phyloP scores from a whole-genome alignment of 2,888 invertebrate species.

The Pediacus dermestoides region DNA sequence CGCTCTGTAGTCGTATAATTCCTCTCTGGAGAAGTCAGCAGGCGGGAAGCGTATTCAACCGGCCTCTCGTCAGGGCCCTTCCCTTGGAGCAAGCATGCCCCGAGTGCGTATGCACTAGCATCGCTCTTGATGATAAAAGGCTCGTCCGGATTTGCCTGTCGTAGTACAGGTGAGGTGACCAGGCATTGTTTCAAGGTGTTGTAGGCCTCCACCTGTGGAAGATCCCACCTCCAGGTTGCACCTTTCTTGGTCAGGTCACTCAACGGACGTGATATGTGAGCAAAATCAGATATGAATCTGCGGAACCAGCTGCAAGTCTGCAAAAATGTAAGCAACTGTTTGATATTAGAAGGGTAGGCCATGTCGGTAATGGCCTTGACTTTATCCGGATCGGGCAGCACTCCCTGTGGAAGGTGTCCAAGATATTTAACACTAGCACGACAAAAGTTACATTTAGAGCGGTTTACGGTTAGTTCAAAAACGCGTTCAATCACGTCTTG shows the following conservation, averaged over 20 bases:
- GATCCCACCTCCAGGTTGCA: slow-evolving; percentile 15
- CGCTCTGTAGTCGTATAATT: slow-evolving; percentile 31
- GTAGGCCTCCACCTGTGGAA: slow-evolving; percentile 15
- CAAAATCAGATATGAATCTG: slow-evolving; percentile 12
- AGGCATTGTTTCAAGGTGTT: slow-evolving; percentile 19
- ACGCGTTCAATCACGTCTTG: slow-evolving; percentile 38
- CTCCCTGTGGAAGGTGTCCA: slow-evolving; percentile 22
- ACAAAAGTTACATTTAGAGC: slow-evolving; percentile 27
- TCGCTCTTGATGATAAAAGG: slow-evolving; percentile 29
- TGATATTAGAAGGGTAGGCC: slow-evolving; percentile 19
- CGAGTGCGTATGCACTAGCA: slow-evolving; percentile 21
- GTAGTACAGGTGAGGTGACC: slow-evolving; percentile 23
- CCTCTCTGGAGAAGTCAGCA: too few species aligned
- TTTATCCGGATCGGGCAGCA: slow-evolving; percentile 22
- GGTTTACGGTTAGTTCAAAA: slow-evolving; percentile 23
- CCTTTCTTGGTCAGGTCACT: slow-evolving; percentile 10
- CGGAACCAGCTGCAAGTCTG: slow-evolving; percentile 24
- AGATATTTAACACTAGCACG: slow-evolving; percentile 21
- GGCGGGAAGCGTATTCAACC: too few species aligned
- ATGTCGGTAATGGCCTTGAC: slow-evolving; percentile 20
- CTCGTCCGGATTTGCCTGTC: slow-evolving; percentile 17
- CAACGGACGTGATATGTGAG: slow-evolving; percentile 14
- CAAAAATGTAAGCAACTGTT: slow-evolving; percentile 22
- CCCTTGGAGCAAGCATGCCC: slow-evolving; percentile 20
- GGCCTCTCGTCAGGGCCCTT: too few species aligned